Conservation (phyloP, 2,113 vertebrate genomes). For the Triplophysa tibetana region DNA sequence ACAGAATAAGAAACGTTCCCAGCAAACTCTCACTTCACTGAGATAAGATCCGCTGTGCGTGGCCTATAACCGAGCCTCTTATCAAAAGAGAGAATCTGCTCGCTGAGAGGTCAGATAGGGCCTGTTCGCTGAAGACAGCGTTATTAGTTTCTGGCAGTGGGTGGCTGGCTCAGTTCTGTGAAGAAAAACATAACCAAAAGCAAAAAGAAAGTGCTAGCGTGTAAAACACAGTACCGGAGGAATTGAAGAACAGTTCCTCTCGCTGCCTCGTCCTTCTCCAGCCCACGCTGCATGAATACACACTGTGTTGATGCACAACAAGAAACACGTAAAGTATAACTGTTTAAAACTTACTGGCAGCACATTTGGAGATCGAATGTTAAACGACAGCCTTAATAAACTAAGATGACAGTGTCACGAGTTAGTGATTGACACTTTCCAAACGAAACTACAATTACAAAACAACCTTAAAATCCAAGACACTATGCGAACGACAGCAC, state of each 20-base stretch:
- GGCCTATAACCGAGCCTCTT: slow-evolving; percentile 13
- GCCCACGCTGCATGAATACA: slow-evolving; percentile 26
- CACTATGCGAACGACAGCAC: neutral
- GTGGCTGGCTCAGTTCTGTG: neutral
- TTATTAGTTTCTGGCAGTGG: slow-evolving; percentile 4
- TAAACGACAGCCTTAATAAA: neutral
- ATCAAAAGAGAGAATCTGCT: slow-evolving; percentile 4
- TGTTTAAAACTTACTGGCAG: slow-evolving; percentile 9
- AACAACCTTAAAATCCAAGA: neutral
- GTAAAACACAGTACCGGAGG: slow-evolving; percentile 66
- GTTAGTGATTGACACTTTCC: neutral
- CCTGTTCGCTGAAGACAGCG: neutral
- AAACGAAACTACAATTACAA: neutral
- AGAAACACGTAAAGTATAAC: neutral
- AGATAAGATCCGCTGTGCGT: neutral
- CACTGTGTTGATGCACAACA: neutral
- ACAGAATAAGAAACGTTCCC: neutral
- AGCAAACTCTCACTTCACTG: neutral
- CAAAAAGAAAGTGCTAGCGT: neutral
- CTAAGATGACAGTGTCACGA: neutral
- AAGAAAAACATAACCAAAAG: neutral
- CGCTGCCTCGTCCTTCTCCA: slow-evolving; percentile 37
- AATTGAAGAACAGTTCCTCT: slow-evolving; percentile 72
- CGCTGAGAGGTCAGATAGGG: neutral
- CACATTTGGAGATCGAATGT: slow-evolving; percentile 13